phyloP scores from a whole-genome alignment of 2,888 invertebrate genomes.

The Harpagoxenus sublaevis region DNA sequence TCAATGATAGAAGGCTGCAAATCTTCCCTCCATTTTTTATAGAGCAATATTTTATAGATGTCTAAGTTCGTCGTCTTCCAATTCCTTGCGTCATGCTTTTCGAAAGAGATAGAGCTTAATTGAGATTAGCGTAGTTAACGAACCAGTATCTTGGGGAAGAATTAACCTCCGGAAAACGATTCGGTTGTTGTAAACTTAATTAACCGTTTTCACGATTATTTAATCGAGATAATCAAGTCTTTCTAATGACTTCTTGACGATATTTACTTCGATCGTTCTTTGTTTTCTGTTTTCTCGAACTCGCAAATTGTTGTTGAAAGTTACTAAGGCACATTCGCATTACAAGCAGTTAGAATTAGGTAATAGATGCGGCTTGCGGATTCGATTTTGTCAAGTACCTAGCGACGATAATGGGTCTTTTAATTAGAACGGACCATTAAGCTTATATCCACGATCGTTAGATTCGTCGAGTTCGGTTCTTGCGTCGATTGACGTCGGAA shows the following conservation, averaged over 20 bases:
- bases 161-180: constrained; percentile 23
- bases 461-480: constrained; percentile 62
- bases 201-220: constrained; percentile 35
- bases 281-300: constrained; percentile 3
- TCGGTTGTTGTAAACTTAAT: constrained; percentile 36
- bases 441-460: constrained; percentile 73
- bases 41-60: not conserved
- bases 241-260: constrained; percentile 16
- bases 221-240: constrained; percentile 29
- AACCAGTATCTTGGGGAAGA: not conserved
- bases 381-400: constrained; percentile 68
- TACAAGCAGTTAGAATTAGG: constrained; percentile 61
- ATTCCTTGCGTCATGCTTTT: constrained; percentile 10
- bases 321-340: constrained; percentile 16
- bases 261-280: not conserved
- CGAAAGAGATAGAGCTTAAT: constrained; percentile 30
- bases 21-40: not conserved
- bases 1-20: not conserved
- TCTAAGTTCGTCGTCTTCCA: not conserved
- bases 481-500: constrained; percentile 48
- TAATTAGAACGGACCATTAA: constrained; percentile 77
- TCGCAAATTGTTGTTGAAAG: constrained; percentile 15
- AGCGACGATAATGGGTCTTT: constrained; percentile 75
- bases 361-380: constrained; percentile 66
- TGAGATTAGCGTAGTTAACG: constrained; percentile 36